These are phyloP conservation scores for Myotis lucifugus DNA, from an alignment of 2,113 vertebrate genomes.

Conservation along the genomic window DNA sequence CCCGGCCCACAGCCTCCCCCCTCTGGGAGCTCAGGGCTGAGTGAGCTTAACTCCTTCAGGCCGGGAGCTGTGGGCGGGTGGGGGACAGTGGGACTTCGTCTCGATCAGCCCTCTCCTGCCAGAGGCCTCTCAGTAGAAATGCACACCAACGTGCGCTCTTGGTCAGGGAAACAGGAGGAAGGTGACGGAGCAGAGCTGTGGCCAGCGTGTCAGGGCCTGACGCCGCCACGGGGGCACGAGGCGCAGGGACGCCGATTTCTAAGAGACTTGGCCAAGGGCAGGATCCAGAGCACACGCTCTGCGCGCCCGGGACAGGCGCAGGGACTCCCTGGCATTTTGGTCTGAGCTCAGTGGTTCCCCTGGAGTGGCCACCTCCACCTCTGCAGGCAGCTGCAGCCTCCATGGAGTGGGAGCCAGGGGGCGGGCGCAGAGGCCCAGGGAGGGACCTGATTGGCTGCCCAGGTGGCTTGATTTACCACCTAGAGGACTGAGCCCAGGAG, in stretches of 20 bases:
- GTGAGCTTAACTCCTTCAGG: constrained; percentile 66
- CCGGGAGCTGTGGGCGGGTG: not conserved
- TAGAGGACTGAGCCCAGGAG: constrained; percentile 83
- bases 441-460: constrained; percentile 85
- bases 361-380: not conserved
- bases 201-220: not conserved
- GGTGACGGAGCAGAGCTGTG: too few species aligned
- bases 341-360: not conserved
- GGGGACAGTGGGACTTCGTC: not conserved
- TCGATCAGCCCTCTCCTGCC: not conserved
- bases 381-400: not conserved
- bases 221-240: constrained; percentile 67
- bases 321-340: rapidly evolving
- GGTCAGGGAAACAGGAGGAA: not conserved
- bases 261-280: constrained; percentile 57
- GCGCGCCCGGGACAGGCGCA: rapidly evolving
- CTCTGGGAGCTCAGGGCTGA: not conserved
- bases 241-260: constrained; percentile 65
- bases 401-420: constrained; percentile 81
- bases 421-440: constrained; percentile 86
- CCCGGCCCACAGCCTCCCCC: constrained; percentile 37
- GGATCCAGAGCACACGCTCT: not conserved
- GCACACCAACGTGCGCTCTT: not conserved
- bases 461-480: constrained; percentile 86
- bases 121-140: not conserved